A percentile compares a stretch with the other conserved stretches of the same genome.
These are phyloP conservation scores for Pitangus sulphuratus DNA, from an alignment of 2,797 vertebrate species.

Conservation along the genomic window DNA sequence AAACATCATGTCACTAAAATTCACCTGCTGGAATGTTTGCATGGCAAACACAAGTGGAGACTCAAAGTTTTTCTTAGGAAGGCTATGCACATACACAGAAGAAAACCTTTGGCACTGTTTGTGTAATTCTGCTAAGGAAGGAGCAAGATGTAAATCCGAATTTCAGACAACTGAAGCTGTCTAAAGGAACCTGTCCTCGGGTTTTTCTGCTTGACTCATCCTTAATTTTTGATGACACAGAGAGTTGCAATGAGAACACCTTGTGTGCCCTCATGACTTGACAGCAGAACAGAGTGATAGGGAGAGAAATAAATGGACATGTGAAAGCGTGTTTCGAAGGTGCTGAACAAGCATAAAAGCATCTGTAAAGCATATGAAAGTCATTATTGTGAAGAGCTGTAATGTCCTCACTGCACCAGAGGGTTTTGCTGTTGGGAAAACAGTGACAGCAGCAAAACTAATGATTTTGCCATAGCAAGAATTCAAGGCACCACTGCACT, in stretches of 20 bases:
- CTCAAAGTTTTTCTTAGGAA: neutral
- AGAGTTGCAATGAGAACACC: neutral
- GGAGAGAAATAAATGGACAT: neutral
- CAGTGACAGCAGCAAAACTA: neutral
- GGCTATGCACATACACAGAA: neutral
- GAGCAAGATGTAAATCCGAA: neutral
- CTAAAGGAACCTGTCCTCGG: neutral
- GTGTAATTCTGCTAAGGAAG: neutral
- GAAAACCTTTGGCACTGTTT: conserved; percentile 34
- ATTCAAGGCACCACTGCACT: neutral
- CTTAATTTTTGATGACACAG: neutral
- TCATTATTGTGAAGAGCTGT: neutral
- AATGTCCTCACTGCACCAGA: neutral
- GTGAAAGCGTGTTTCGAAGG: neutral
- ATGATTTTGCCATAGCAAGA: neutral
- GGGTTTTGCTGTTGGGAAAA: neutral
- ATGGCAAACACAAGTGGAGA: neutral
- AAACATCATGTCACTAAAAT: neutral
- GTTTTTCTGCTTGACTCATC: neutral
- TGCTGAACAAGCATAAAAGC: neutral
- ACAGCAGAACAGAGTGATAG: neutral
- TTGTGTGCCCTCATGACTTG: neutral
- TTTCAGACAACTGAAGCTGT: neutral
- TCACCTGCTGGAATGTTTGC: conserved; percentile 19
- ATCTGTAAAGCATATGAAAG: fast-evolving